phyloP scores from a whole-genome alignment of 2,797 vertebrate genomes.

The Pangasius larnaudii region DNA sequence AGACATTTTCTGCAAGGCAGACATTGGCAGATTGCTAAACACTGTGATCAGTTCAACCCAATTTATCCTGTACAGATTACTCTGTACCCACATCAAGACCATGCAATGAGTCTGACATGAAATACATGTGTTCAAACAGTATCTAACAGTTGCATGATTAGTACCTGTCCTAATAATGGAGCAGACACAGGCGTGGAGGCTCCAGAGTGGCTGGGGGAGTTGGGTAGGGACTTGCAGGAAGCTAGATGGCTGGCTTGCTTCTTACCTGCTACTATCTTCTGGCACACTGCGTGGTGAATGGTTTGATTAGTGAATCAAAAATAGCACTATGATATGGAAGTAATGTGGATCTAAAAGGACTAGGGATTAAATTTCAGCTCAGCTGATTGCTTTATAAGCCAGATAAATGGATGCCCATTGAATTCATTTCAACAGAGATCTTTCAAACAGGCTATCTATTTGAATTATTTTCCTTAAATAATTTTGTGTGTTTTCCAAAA shows the following conservation, averaged over 20 bases:
- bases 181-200: conserved; percentile 86
- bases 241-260: conserved; percentile 89
- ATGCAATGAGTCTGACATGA: background rate
- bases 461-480: conserved; percentile 1
- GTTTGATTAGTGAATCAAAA: conserved; percentile 39
- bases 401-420: background rate
- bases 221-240: conserved; percentile 92
- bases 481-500: background rate
- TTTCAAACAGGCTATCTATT: background rate
- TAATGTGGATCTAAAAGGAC: background rate
- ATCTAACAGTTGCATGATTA: background rate
- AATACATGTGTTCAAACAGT: background rate
- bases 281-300: conserved; percentile 78
- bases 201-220: conserved; percentile 91
- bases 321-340: background rate
- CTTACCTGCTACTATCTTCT: conserved; percentile 86
- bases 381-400: background rate
- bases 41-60: background rate
- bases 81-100: background rate
- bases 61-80: background rate
- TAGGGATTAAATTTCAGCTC: conserved; percentile 16
- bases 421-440: background rate
- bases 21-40: background rate
- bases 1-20: background rate
- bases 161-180: conserved; percentile 79